Evolutionary conservation across 1,140 invertebrate genomes (phyloP), one percentile per base, ranked within the genome.

Genomic region (Pomacea maculata): DNA sequence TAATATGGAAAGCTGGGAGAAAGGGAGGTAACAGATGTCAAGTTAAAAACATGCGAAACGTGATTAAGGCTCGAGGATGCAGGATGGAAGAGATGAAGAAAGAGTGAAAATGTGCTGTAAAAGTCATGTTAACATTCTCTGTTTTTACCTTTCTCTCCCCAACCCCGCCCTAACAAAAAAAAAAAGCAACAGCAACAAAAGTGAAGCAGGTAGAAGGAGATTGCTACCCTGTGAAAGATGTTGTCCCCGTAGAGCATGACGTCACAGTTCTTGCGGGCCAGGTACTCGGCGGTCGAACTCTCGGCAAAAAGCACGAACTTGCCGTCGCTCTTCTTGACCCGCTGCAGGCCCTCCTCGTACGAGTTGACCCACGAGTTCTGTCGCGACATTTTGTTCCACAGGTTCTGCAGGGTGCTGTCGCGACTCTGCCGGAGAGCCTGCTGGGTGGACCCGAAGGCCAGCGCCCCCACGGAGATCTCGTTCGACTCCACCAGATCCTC

Each of bases 271-370:
- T 96, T 92, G 87, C 96, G 95, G 90, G 98, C 98, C 70, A 95
- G 95, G 90, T 97, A 98, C 89, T 98, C 97, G 89, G 97, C 98
- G 87, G 95, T 97, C 0, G 96, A 96, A 19, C 96, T 96, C 92
- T 98, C 97, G 79, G 98, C 94, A 7, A 99, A 93, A 83, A 97
- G 94, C 34, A 97, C 97, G 91, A 97, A 98, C 90, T 97, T 97
- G 75, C 94, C 94, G 67, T 87, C 86, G 9, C 84, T 87, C 19
- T 84, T 70, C 78, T 86, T 80, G 17, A 98, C 96, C 14, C 95
- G 92, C 82, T 95, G 94, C 0, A 97, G 94, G 5, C 97, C 98
- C 87, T 96, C 96, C 19, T 94, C 15, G 77, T 78, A 34, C 34
- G 77, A 78, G 65, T 54, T 55, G 52, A 71, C 65, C 68, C 45